A percentile compares a stretch with the other conserved stretches of the same genome.
phyloP scores from a whole-genome alignment of 2,888 invertebrate genomes.

The Heliconius sara region DNA sequence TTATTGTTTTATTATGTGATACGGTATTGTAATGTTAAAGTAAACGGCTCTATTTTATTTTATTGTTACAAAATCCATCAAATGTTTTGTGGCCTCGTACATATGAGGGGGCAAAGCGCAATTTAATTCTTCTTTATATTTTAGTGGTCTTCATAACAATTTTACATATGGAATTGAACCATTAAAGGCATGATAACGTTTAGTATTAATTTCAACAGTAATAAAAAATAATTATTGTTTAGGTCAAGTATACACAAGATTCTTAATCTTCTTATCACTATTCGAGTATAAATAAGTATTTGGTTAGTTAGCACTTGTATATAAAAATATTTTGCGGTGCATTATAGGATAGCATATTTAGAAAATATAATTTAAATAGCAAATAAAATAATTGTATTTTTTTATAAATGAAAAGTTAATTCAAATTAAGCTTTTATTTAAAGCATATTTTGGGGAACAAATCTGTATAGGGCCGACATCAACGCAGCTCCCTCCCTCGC shows the following conservation, averaged over 20 bases:
- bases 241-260: neutral
- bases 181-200: slow-evolving; percentile 74
- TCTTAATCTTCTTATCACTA: neutral
- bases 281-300: too few species aligned
- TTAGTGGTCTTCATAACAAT: slow-evolving; percentile 74
- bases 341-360: too few species aligned
- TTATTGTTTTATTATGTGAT: slow-evolving; percentile 74
- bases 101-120: slow-evolving; percentile 53
- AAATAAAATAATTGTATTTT: too few species aligned
- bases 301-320: too few species aligned
- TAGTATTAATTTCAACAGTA: slow-evolving; percentile 57
- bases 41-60: slow-evolving; percentile 67
- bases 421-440: slow-evolving; percentile 62
- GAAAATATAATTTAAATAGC: too few species aligned
- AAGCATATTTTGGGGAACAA: slow-evolving; percentile 72
- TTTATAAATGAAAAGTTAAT: slow-evolving; percentile 3
- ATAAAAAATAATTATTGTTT: too few species aligned
- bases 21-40: slow-evolving; percentile 71
- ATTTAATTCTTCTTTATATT: slow-evolving; percentile 60
- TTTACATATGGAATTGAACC: slow-evolving; percentile 65
- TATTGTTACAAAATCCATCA: slow-evolving; percentile 52
- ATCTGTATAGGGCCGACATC: slow-evolving; percentile 66
- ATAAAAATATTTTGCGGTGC: too few species aligned
- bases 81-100: slow-evolving; percentile 49
- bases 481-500: slow-evolving; percentile 68